phyloP scores from a whole-genome alignment of 2,113 vertebrate genomes.

The Marmota flaviventris region DNA sequence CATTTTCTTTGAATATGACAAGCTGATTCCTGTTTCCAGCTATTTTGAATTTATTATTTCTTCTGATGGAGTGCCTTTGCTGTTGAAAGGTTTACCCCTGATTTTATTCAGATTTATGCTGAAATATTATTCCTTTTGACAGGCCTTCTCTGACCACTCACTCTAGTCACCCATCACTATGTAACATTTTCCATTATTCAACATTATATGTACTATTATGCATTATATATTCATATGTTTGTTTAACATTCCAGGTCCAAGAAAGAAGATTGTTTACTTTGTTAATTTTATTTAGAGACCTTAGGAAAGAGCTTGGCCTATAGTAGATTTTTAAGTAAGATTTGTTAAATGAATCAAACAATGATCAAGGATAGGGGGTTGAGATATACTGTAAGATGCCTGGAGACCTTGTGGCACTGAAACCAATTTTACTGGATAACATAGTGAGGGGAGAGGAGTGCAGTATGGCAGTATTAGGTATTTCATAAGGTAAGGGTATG shows the following conservation, averaged over 20 bases:
- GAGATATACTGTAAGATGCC: neutral
- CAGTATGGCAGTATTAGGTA: neutral
- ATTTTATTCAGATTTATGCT: conserved; percentile 30
- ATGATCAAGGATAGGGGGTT: neutral
- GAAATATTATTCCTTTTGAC: neutral
- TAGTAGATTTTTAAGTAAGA: neutral
- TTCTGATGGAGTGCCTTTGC: neutral
- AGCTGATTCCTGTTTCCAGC: neutral
- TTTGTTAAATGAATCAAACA: neutral
- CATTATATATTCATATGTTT: neutral
- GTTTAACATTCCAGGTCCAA: neutral
- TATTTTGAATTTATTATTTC: neutral
- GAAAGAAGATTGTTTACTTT: neutral
- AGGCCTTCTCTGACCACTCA: neutral
- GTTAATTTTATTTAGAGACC: neutral
- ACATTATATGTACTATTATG: neutral
- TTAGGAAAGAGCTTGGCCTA: neutral
- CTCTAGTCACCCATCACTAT: neutral
- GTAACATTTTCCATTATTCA: neutral
- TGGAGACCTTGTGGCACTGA: neutral
- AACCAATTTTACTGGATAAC: neutral
- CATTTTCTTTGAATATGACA: neutral
- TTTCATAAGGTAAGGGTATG: neutral
- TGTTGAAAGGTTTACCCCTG: neutral
- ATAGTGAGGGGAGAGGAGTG: neutral